Evolutionary conservation across 2,113 vertebrate species (phyloP).

Genomic region (Lipotes vexillifer): DNA sequence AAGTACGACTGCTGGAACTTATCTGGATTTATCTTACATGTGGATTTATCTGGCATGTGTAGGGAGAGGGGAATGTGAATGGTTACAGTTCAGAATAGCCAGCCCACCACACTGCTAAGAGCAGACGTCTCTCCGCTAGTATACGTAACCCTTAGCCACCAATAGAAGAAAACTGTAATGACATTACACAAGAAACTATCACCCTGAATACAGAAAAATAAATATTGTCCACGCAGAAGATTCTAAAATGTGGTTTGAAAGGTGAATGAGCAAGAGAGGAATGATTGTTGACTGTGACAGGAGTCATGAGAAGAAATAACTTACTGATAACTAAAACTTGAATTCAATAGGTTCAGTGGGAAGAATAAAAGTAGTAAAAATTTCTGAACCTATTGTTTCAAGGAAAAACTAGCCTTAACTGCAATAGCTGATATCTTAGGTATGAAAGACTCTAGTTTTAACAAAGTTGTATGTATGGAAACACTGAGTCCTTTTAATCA

Average conservation of each 20-base stretch:
- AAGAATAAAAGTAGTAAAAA: neutral
- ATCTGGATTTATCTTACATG: neutral
- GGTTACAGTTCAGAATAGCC: neutral
- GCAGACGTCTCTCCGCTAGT: neutral
- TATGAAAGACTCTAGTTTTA: neutral
- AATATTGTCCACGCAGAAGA: neutral
- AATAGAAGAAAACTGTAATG: neutral
- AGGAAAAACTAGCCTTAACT: neutral
- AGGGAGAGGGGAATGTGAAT: neutral
- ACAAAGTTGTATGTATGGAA: neutral
- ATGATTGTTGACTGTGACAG: neutral
- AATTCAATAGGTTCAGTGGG: neutral
- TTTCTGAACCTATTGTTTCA: neutral
- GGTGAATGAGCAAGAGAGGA: neutral
- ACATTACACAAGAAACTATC: neutral
- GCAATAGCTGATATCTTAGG: neutral
- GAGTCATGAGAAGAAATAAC: neutral
- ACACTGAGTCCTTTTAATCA: neutral
- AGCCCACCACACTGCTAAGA: neutral
- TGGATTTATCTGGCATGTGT: neutral
- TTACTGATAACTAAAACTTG: neutral
- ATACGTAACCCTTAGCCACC: neutral
- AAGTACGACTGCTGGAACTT: neutral
- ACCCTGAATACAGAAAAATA: neutral
- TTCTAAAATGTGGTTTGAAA: neutral